phyloP scores from a whole-genome alignment of 2,888 invertebrate species.

The Sinopyrophorus schimmeli region DNA sequence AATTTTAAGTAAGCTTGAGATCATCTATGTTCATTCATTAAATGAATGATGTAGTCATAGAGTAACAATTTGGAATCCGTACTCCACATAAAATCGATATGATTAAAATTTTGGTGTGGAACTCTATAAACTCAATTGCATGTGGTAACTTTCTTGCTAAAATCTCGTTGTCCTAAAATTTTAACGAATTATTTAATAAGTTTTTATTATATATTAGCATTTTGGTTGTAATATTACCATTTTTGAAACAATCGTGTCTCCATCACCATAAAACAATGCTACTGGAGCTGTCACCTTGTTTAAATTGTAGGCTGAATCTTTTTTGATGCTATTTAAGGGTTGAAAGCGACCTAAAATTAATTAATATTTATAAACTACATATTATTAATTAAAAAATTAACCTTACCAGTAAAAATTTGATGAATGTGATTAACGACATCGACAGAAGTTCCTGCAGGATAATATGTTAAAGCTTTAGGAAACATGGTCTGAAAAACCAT shows the following conservation, averaged over 20 bases:
- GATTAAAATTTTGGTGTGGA: constrained; percentile 63
- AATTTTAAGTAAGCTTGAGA: no score
- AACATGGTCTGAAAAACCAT: constrained; percentile 48
- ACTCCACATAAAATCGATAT: constrained; percentile 73
- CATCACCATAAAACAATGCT: constrained; percentile 58
- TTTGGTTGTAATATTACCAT: no score
- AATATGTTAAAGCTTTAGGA: constrained; percentile 46
- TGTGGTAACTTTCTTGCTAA: constrained; percentile 60
- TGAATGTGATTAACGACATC: constrained; percentile 56
- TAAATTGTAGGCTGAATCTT: constrained; percentile 54
- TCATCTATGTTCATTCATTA: constrained; percentile 56
- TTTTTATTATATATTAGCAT: no score
- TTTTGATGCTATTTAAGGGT: constrained; percentile 18
- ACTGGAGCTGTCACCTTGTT: constrained; percentile 56
- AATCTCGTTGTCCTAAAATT: constrained; percentile 60
- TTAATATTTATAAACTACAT: neutral
- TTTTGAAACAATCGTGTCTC: constrained; percentile 60
- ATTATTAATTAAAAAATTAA: neutral
- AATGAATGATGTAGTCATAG: constrained; percentile 61
- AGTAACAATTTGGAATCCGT: constrained; percentile 63
- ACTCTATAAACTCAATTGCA: constrained; percentile 61
- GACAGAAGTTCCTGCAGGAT: constrained; percentile 59
- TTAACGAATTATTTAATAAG: no score
- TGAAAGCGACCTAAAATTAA: constrained; percentile 25
- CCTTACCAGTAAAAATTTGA: constrained; percentile 46